Base-by-base conservation (phyloP, 2,888 invertebrate genomes). In the Rhabditoides inermis region DNA sequence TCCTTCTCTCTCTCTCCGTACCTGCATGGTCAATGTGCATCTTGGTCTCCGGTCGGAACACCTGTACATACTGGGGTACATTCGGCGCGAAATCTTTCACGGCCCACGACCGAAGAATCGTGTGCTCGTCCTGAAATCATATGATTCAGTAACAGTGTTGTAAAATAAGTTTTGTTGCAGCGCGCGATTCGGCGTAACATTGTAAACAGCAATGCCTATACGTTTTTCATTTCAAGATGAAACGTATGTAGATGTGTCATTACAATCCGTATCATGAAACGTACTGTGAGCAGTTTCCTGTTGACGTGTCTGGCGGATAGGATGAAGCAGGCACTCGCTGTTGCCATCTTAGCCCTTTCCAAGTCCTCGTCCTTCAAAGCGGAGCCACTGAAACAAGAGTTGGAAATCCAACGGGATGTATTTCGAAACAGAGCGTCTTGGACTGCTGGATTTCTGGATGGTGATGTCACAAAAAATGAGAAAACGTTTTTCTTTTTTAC, bases 41-140 rank as follows among this genome's bases (percentile, higher is more conserved):
- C 77, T 95, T 95, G 79, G 94, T 94, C 81, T 95, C 94, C 49
- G 94, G 92, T 75, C 92, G 84, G 82, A 94, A 95, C 74, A 95
- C 91, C 81, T 94, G 94, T 63, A 95, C 91, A 79, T 94, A 95
- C 80, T 94, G 94, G 25, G 91, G 89, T 60, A 92, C 91, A 75
- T 84, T 85, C 23, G 94, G 94, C 0, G 92, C 92, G 78, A 90
- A 95, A 80, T 95, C 95, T 79, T 94, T 91, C 49, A 95, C 91
- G 41, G 94, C 94, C 94, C 94, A 95, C 10, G 94, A 92, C 67
- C 90, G 79, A 53, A 86, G 79, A 60, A 86, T 85, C 5, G 85
- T 86, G 77, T 86, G 85, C 73, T 86, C 85, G 75, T 86, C 86
- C 84, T 85, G 76, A 32, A 63, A 45, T 46, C 75, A 74, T 26